Base-by-base conservation (phyloP, 2,113 vertebrate genomes). In the Gallinago paraguaiae region DNA sequence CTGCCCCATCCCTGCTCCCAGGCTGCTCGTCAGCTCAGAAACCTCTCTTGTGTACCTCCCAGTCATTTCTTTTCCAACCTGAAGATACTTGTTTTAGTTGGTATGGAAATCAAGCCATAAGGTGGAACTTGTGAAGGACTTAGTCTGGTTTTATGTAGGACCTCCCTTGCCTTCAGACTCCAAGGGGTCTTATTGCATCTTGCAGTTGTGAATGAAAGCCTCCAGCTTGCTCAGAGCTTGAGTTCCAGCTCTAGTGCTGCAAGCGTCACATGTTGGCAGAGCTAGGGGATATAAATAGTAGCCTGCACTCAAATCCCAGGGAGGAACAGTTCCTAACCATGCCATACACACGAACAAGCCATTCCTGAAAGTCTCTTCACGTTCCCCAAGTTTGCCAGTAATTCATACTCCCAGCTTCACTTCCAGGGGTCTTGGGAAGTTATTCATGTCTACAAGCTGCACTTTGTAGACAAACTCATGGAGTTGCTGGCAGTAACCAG, bases 241-340 rank as follows among this genome's bases (percentile, higher is more conserved):
- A 86, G 60, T 81, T 95, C 72, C 76, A 87, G 35, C 53, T 82
- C 70, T 87, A 84, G 60, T 19, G 39, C 57, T 82, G 57, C 33
- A 79, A 81, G 48, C 11, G 8, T 69, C 57, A 76, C 6, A 6
- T 7, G 9, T 25, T 96, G 96, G 84, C 95, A 95, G 86, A 91
- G 86, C 39, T 95, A n/a, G 41, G 24, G 69, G 83, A 30, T 91
- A 95, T 95, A 93, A 97, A 95, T 95, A 95, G 96, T 92, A 87
- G 89, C 60, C 77, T 93, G 83, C 45, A 51, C 83, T 91, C 57
- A 63, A 56, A 78, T 86, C 69, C 70, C 78, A 61, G 61, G 89
- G 65, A 97, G 89, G 86, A 95, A 95, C 89, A 61, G 95, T 95
- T 93, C 94, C 93, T 96, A 89, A 95, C 65, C 48, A 12, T 88